Conservation (phyloP, 1,140 invertebrate species). For the Cyrtorhinus lividipennis region DNA sequence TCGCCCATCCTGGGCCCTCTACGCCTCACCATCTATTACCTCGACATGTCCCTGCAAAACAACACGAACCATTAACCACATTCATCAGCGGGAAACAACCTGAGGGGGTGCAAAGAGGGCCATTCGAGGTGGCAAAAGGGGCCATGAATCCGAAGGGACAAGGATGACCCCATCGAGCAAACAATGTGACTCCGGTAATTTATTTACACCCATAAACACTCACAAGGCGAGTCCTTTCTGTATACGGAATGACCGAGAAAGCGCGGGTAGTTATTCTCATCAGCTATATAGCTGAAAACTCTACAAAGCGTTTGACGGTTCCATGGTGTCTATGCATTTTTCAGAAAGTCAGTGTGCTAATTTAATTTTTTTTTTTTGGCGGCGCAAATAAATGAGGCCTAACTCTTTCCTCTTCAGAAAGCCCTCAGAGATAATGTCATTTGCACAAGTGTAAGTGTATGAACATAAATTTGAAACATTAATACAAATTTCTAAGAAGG, state of each 20-base stretch:
- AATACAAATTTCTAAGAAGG: no score
- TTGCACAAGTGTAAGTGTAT: no score
- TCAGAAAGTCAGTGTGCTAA: no score
- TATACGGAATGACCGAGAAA: background rate
- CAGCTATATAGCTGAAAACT: background rate
- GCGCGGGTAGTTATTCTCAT: slow-evolving; percentile 1
- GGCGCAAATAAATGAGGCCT: no score
- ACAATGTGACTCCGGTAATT: background rate
- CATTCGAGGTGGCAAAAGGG: no score
- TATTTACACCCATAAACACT: slow-evolving; percentile 2
- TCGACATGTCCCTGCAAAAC: slow-evolving; percentile 11
- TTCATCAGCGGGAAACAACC: slow-evolving; percentile 2
- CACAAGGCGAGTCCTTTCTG: background rate
- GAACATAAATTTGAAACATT: no score
- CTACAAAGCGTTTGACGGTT: no score
- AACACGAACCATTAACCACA: slow-evolving; percentile 7
- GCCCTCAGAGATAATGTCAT: no score
- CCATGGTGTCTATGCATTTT: no score
- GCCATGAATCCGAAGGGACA: background rate
- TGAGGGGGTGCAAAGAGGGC: background rate
- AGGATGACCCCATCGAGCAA: background rate
- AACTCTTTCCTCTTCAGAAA: no score
- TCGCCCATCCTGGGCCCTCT: slow-evolving; percentile 18
- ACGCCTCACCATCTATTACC: slow-evolving; percentile 11
- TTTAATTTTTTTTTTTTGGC: no score